Percentiles rank a stretch among this genome's conserved stretches.
Conservation (phyloP, 2,113 vertebrate species). For the Trachemys scripta region DNA sequence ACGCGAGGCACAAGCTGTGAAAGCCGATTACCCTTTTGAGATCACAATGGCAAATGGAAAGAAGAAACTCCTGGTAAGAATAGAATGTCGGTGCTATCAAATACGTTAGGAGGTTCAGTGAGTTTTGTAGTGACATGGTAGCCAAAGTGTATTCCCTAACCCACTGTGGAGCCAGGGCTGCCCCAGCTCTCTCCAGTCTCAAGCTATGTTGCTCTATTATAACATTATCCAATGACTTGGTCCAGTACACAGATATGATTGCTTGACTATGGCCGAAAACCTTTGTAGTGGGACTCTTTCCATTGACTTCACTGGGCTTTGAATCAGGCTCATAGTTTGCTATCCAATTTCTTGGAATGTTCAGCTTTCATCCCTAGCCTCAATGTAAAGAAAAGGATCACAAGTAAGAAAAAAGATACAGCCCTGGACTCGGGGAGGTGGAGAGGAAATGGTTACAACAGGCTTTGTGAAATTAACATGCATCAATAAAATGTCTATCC, state of each 20-base stretch:
- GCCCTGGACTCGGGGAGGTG: not conserved
- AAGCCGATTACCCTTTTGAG: conserved; percentile 79
- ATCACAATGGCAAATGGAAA: conserved; percentile 84
- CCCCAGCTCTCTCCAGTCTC: not conserved
- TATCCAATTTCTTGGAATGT: not conserved
- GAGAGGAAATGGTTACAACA: not conserved
- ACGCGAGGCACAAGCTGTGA: conserved; percentile 60
- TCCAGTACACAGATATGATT: not conserved
- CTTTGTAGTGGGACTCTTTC: not conserved
- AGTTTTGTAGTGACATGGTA: not conserved
- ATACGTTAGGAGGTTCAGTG: not conserved
- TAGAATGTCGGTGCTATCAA: not conserved
- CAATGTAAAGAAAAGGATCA: not conserved
- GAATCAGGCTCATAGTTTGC: not conserved
- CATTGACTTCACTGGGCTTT: not conserved
- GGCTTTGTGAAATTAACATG: not conserved
- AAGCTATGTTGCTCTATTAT: not conserved
- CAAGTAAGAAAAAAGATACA: not conserved
- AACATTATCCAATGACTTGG: not conserved
- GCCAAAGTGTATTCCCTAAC: too few species aligned
- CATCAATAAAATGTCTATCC: not conserved
- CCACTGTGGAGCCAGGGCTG: not conserved
- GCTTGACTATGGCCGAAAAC: not conserved
- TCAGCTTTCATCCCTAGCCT: not conserved
- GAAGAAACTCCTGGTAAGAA: conserved; percentile 84